These are phyloP conservation scores for Premnoplex brunnescens DNA, from an alignment of 2,797 vertebrate genomes.

Conservation along the genomic window DNA sequence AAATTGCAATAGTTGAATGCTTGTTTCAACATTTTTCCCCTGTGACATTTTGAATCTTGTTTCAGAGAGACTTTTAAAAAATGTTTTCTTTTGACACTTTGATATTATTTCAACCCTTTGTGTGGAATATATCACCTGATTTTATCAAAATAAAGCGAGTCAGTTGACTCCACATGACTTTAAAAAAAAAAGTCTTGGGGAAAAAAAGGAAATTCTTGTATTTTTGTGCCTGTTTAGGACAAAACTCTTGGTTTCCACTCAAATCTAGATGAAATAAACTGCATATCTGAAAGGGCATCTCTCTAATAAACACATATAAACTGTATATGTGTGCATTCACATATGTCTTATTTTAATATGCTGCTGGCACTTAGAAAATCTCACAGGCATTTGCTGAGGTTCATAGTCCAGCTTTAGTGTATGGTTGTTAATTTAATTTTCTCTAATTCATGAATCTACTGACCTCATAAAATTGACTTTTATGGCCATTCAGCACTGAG, in stretches of 20 bases:
- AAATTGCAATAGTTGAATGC: slow-evolving; percentile 31
- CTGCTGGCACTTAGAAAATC: background rate
- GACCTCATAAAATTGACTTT: background rate
- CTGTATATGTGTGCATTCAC: background rate
- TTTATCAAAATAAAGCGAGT: slow-evolving; percentile 61
- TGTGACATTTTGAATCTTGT: slow-evolving; percentile 44
- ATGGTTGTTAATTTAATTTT: background rate
- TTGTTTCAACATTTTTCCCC: slow-evolving; percentile 44
- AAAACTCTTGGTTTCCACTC: background rate
- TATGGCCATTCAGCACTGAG: background rate
- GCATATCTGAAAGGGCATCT: background rate
- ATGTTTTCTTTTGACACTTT: slow-evolving; percentile 64
- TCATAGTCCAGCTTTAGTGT: background rate
- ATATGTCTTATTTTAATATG: background rate
- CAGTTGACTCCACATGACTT: background rate
- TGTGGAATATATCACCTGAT: slow-evolving; percentile 38
- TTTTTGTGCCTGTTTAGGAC: background rate
- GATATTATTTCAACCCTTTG: slow-evolving; percentile 46
- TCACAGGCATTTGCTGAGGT: background rate
- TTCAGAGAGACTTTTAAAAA: slow-evolving; percentile 26
- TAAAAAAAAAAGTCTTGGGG: background rate
- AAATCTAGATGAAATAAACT: background rate
- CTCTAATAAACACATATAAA: background rate
- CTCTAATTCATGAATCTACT: background rate
- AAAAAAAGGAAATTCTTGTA: background rate